Conservation (phyloP, 2,113 vertebrate genomes). For the Emberiza fucata region DNA sequence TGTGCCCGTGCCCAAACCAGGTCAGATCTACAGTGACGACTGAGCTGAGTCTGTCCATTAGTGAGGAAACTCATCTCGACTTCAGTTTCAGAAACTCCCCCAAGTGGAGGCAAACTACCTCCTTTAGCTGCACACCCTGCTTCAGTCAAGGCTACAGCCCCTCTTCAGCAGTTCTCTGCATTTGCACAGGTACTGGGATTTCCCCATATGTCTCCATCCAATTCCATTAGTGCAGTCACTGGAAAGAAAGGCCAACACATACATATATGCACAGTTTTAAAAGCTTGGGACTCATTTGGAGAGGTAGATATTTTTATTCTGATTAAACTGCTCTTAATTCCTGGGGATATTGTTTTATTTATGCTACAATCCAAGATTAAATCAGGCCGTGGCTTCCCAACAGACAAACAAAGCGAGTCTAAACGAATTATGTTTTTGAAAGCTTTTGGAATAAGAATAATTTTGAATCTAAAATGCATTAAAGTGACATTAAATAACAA, state of each 20-base stretch:
- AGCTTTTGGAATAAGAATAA: constrained; percentile 39
- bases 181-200: background rate
- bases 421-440: constrained; percentile 45
- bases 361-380: constrained; percentile 10
- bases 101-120: background rate
- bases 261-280: background rate
- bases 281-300: background rate
- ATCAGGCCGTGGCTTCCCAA: constrained; percentile 42
- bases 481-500: constrained; percentile 11
- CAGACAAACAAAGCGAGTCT: background rate
- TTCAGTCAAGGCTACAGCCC: background rate
- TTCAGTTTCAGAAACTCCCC: background rate
- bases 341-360: constrained; percentile 56
- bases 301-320: constrained; percentile 33
- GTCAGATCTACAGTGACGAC: background rate
- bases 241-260: background rate
- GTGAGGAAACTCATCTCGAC: background rate
- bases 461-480: constrained; percentile 32
- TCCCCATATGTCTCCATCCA: background rate
- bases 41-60: background rate
- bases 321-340: constrained; percentile 35
- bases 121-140: background rate
- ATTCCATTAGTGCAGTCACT: constrained; percentile 1
- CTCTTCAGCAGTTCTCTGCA: background rate
- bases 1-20: background rate